Evolutionary conservation across 2,797 vertebrate species (phyloP).

Genomic region (Pangasius larnaudii): DNA sequence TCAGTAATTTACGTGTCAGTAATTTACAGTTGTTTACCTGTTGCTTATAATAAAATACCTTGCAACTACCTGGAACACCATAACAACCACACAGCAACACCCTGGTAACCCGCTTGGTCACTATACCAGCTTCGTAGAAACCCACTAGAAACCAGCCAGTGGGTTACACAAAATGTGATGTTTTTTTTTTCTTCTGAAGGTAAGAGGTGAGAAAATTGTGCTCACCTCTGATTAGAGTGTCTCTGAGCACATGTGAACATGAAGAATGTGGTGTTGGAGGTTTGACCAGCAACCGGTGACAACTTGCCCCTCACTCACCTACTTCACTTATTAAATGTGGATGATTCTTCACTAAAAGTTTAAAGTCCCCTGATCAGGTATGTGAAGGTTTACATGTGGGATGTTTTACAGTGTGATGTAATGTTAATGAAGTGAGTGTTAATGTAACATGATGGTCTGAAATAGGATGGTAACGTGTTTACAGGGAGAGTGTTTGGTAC

Average conservation of each 20-base stretch:
- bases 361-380: not conserved
- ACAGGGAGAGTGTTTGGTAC: no score
- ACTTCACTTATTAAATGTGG: not conserved
- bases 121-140: not conserved
- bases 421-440: not conserved
- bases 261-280: not conserved
- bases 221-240: not conserved
- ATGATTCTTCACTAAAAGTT: not conserved
- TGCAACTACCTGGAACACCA: not conserved
- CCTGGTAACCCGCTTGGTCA: not conserved
- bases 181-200: not conserved
- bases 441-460: not conserved
- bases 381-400: not conserved
- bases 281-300: no score
- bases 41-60: no score
- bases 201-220: not conserved
- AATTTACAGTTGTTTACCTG: no score
- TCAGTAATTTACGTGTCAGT: no score
- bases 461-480: not conserved
- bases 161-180: not conserved
- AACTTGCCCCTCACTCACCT: not conserved
- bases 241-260: not conserved
- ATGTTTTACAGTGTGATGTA: not conserved
- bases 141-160: not conserved
- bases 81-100: not conserved